A percentile compares a stretch with the other conserved stretches of the same genome.
phyloP scores from a whole-genome alignment of 2,888 invertebrate genomes.

The Tenthredo livida region DNA sequence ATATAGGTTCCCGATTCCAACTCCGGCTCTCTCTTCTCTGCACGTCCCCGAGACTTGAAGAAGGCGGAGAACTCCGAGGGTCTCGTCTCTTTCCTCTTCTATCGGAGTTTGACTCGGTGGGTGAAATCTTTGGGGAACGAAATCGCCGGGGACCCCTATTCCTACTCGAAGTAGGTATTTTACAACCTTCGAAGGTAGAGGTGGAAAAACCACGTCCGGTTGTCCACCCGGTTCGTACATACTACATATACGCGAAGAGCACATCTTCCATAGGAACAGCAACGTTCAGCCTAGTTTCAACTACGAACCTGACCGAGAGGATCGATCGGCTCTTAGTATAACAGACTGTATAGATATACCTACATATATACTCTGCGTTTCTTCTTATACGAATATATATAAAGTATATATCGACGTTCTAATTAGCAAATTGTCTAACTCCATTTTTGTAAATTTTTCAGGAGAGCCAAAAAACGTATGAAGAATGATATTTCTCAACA shows the following conservation, averaged over 20 bases:
- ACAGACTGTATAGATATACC: neutral
- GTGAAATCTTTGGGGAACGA: neutral
- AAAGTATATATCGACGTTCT: neutral
- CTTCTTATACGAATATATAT: neutral
- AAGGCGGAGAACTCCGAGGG: neutral
- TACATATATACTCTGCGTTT: neutral
- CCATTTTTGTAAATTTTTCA: too few relatives aligned
- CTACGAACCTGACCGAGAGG: neutral
- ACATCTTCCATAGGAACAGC: neutral
- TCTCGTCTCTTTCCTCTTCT: neutral
- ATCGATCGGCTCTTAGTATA: neutral
- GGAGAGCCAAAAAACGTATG: too few relatives aligned
- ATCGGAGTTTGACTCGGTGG: conserved; percentile 14
- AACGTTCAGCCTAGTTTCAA: neutral
- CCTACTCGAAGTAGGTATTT: conserved; percentile 28
- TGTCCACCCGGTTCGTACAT: neutral
- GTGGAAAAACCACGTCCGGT: conserved; percentile 24
- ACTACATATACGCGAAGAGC: neutral
- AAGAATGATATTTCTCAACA: too few relatives aligned
- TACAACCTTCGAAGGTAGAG: neutral
- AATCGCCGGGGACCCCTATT: conserved; percentile 30
- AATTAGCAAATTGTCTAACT: too few relatives aligned
- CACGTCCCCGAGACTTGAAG: neutral
- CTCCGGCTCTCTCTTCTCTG: neutral
- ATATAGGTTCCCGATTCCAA: neutral